These are phyloP conservation scores for Phania funesta DNA, from an alignment of 2,888 invertebrate species.

Conservation along the genomic window DNA sequence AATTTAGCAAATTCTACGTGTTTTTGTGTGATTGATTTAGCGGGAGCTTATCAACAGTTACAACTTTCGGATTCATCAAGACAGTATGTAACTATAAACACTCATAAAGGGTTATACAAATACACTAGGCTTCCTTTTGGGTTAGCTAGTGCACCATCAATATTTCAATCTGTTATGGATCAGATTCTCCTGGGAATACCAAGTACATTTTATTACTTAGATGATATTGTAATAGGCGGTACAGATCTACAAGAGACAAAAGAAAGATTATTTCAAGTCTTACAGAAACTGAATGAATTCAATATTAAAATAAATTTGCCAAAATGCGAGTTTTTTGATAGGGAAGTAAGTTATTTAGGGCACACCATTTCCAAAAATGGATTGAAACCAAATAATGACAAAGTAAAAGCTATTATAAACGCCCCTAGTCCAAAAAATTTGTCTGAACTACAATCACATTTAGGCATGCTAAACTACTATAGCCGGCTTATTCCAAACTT, in stretches of 20 bases:
- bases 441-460: not conserved
- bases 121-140: too few relatives aligned
- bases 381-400: conserved; percentile 5
- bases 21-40: conserved; percentile 68
- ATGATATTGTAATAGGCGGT: not conserved
- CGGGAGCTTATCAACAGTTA: conserved; percentile 70
- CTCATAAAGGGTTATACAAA: conserved; percentile 61
- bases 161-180: too few relatives aligned
- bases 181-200: not conserved
- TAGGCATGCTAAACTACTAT: conserved; percentile 10
- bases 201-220: not conserved
- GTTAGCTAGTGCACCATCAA: too few relatives aligned
- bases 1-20: conserved; percentile 45
- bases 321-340: conserved; percentile 15
- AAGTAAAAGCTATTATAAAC: conserved; percentile 5
- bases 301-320: conserved; percentile 24
- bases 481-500: not conserved
- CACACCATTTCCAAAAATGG: not conserved
- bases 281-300: conserved; percentile 8
- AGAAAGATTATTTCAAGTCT: too few relatives aligned
- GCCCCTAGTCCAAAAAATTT: conserved; percentile 10
- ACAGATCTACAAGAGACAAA: not conserved
- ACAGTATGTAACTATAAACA: conserved; percentile 71
- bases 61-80: conserved; percentile 63
- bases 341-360: conserved; percentile 13